Conservation (phyloP, 1,140 invertebrate genomes). For the Sycophila sp. region DNA sequence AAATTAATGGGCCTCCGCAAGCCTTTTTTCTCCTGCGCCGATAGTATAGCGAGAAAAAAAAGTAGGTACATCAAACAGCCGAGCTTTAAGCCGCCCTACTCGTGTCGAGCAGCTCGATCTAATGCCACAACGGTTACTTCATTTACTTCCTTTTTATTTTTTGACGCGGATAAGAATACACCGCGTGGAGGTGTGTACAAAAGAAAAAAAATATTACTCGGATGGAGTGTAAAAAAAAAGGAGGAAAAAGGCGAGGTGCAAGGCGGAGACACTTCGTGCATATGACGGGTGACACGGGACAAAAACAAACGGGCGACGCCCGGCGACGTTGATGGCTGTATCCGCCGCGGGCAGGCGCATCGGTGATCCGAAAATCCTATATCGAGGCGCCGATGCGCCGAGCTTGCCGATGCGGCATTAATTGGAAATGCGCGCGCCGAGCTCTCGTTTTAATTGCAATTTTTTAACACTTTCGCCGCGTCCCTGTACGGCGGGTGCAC, state of each 20-base stretch:
- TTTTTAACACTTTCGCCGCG: too few relatives aligned
- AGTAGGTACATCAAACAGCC: neutral
- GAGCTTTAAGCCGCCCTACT: too few relatives aligned
- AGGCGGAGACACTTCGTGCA: neutral
- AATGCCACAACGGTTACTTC: too few relatives aligned
- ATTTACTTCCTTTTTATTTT: too few relatives aligned
- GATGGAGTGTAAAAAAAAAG: neutral
- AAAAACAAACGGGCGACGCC: neutral
- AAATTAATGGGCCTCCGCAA: neutral
- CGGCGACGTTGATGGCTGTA: conserved; percentile 8
- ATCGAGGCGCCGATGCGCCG: neutral
- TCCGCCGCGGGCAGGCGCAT: conserved; percentile 4
- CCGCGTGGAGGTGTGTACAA: too few relatives aligned
- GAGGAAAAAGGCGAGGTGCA: neutral
- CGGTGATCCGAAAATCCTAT: conserved; percentile 9
- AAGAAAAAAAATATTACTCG: neutral
- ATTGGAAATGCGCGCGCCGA: conserved; percentile 21
- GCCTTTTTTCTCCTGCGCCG: too few relatives aligned
- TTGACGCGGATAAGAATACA: neutral
- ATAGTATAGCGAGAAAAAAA: neutral
- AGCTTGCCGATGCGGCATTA: neutral
- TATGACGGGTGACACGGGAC: neutral
- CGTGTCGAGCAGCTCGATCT: too few relatives aligned
- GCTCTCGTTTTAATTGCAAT: conserved; percentile 35
- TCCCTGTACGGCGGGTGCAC: too few relatives aligned